Conservation (phyloP, 2,888 invertebrate genomes). For the Malthinus seriepunctatus region DNA sequence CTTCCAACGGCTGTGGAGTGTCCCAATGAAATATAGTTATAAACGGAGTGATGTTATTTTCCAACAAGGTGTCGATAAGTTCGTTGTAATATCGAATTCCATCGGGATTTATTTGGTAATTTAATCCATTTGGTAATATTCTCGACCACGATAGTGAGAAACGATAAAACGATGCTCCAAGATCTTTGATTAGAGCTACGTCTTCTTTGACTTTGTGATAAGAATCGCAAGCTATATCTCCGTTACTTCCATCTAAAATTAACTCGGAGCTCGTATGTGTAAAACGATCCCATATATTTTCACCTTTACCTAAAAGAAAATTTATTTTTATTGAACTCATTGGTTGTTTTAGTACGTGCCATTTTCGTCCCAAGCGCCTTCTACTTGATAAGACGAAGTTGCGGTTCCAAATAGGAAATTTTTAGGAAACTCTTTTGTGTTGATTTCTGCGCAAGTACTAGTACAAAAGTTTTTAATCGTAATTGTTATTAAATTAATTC, state of each 20-base stretch:
- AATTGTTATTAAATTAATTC: no score
- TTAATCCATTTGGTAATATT: conserved; percentile 60
- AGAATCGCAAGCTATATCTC: conserved; percentile 65
- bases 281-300: conserved; percentile 68
- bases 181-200: conserved; percentile 56
- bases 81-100: conserved; percentile 66
- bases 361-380: conserved; percentile 49
- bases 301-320: conserved; percentile 59
- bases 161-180: conserved; percentile 55
- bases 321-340: background rate
- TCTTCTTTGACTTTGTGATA: conserved; percentile 65
- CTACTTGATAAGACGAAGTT: conserved; percentile 49
- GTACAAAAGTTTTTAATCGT: no score
- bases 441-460: background rate
- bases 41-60: conserved; percentile 59
- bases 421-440: conserved; percentile 36
- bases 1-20: conserved; percentile 59
- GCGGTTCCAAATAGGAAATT: conserved; percentile 47
- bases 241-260: conserved; percentile 59
- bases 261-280: conserved; percentile 57
- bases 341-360: conserved; percentile 29
- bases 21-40: conserved; percentile 67
- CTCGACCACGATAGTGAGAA: conserved; percentile 66
- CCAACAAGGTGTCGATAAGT: conserved; percentile 59
- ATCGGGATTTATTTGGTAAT: conserved; percentile 59